These are phyloP conservation scores for Carabus problematicus DNA, from an alignment of 2,888 invertebrate genomes.

Conservation along the genomic window DNA sequence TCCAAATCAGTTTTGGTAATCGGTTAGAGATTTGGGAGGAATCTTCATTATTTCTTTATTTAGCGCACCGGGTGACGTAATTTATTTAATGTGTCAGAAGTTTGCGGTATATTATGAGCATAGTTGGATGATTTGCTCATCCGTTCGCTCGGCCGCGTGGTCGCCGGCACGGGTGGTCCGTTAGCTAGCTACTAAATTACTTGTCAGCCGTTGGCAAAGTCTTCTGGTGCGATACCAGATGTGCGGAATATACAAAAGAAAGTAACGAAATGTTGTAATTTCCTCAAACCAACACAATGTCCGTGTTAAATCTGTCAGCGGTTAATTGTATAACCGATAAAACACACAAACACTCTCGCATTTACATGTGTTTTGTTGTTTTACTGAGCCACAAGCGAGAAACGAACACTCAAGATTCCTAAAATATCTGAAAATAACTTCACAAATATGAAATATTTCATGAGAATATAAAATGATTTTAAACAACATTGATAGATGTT, in stretches of 20 bases:
- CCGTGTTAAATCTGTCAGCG: background rate
- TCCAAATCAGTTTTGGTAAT: no score
- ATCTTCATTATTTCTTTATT: background rate
- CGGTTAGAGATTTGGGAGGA: no score
- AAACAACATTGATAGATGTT: no score
- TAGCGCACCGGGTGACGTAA: constrained; percentile 23
- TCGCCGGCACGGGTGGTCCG: constrained; percentile 32
- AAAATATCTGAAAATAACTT: no score
- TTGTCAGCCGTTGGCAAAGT: constrained; percentile 33
- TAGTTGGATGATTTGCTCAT: background rate
- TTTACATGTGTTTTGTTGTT: no score
- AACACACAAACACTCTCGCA: no score
- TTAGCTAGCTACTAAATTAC: constrained; percentile 39
- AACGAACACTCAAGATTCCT: no score
- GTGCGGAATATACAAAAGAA: constrained; percentile 32
- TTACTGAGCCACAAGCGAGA: no score
- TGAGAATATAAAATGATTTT: no score
- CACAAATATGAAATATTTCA: no score
- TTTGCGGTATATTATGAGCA: constrained; percentile 33
- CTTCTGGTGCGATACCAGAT: constrained; percentile 11
- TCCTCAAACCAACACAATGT: constrained; percentile 16
- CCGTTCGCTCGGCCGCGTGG: background rate
- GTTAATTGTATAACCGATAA: constrained; percentile 2
- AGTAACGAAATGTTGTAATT: constrained; percentile 39
- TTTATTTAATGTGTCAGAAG: constrained; percentile 40